Conservation (phyloP, 1,140 invertebrate species). For the Condylostylus longicornis region DNA sequence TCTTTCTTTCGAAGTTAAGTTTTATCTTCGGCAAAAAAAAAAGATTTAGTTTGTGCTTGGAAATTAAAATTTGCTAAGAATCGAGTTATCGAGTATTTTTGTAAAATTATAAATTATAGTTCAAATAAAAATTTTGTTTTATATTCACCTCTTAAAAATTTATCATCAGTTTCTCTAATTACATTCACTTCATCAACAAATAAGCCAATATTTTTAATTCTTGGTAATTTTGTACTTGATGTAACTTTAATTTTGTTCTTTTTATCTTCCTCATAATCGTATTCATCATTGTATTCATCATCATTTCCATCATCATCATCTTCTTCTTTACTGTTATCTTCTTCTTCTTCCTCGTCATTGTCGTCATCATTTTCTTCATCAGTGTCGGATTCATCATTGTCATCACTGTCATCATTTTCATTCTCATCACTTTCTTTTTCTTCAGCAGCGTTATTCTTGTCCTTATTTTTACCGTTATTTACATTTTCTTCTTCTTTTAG, state of each 20-base stretch:
- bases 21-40: too few species aligned
- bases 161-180: constrained; percentile 28
- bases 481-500: constrained; percentile 32
- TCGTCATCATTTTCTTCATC: constrained; percentile 16
- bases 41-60: too few species aligned
- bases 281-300: constrained; percentile 4
- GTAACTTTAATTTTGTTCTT: constrained; percentile 8
- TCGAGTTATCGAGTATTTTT: too few species aligned
- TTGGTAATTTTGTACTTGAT: constrained; percentile 9
- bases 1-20: too few species aligned
- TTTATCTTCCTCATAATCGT: not conserved
- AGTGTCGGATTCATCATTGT: constrained; percentile 15
- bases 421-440: constrained; percentile 17
- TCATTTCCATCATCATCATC: constrained; percentile 11
- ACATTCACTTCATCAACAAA: constrained; percentile 26
- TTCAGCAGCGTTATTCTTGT: constrained; percentile 16
- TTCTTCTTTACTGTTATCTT: constrained; percentile 32
- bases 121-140: not conserved
- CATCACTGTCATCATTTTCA: constrained; percentile 13
- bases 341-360: constrained; percentile 20
- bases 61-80: too few species aligned
- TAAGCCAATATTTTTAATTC: constrained; percentile 17
- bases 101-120: not conserved
- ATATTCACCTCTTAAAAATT: constrained; percentile 11
- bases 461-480: constrained; percentile 20